These are phyloP conservation scores for Drosophila lutescens DNA, from an alignment of 2,888 invertebrate species.

Conservation along the genomic window DNA sequence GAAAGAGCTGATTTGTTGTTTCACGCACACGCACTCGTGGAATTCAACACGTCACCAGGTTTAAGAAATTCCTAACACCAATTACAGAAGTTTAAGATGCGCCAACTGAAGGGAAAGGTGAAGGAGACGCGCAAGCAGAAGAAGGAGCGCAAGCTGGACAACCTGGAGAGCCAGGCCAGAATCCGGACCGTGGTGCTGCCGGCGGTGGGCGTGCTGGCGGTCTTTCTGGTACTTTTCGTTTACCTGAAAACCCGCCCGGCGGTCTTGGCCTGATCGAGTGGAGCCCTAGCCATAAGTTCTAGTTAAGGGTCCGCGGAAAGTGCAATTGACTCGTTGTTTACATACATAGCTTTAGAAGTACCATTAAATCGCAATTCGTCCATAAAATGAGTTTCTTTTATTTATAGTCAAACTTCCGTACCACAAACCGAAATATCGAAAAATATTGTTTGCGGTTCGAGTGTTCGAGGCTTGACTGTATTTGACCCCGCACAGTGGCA, in stretches of 20 bases:
- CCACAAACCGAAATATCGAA: no score
- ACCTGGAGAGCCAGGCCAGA: conserved; percentile 90
- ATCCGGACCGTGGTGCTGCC: conserved; percentile 92
- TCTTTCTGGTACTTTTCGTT: conserved; percentile 90
- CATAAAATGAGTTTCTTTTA: background rate
- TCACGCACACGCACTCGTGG: conserved; percentile 4
- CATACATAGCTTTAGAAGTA: conserved; percentile 17
- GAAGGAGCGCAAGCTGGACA: conserved; percentile 93
- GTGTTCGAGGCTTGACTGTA: background rate
- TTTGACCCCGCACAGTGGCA: background rate
- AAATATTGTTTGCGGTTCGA: background rate
- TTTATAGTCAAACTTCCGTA: background rate
- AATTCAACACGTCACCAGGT: conserved; percentile 8
- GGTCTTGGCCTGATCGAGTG: conserved; percentile 53
- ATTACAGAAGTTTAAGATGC: conserved; percentile 85
- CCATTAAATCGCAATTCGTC: conserved; percentile 14
- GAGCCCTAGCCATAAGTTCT: background rate
- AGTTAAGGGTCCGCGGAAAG: background rate
- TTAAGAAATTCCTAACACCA: background rate
- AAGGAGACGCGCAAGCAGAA: conserved; percentile 94
- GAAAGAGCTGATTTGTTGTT: background rate
- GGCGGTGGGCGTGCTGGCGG: conserved; percentile 87
- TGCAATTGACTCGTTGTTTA: conserved; percentile 28
- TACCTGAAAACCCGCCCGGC: conserved; percentile 91
- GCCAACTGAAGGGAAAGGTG: conserved; percentile 91